Percentiles rank a stretch among this genome's conserved stretches.
These are phyloP conservation scores for Drosophila pseudotalamancana DNA, from an alignment of 2,888 invertebrate genomes.

Conservation along the genomic window DNA sequence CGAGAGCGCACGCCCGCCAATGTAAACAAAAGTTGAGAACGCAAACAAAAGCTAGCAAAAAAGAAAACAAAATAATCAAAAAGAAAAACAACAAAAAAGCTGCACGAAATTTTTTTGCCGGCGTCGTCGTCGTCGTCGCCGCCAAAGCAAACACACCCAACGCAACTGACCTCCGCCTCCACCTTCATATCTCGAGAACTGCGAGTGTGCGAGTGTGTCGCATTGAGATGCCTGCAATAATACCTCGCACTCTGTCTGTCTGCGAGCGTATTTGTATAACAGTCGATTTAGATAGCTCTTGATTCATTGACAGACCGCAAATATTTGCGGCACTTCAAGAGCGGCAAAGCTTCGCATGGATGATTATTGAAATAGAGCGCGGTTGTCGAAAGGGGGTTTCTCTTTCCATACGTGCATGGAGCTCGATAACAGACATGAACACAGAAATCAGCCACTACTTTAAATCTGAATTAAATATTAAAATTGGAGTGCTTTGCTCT, in stretches of 20 bases:
- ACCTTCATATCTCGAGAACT: conserved; percentile 29
- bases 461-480: background rate
- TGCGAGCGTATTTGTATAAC: conserved; percentile 24
- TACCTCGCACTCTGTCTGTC: conserved; percentile 18
- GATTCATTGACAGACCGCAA: conserved; percentile 6
- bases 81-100: conserved; percentile 1
- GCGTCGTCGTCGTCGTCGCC: conserved; percentile 37
- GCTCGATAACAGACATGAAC: conserved; percentile 6
- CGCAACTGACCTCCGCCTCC: conserved; percentile 51
- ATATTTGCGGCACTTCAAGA: conserved; percentile 11
- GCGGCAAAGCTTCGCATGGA: conserved; percentile 10
- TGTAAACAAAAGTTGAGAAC: conserved; percentile 45
- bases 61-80: conserved; percentile 21
- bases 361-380: background rate
- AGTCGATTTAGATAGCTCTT: conserved; percentile 37
- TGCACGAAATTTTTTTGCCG: conserved; percentile 25
- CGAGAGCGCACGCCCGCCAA: conserved; percentile 52
- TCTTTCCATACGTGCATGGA: background rate
- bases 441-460: conserved; percentile 9
- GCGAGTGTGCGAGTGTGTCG: conserved; percentile 22
- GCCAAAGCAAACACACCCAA: conserved; percentile 51
- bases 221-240: conserved; percentile 1
- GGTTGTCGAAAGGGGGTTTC: background rate
- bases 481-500: too few relatives aligned
- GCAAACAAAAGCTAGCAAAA: conserved; percentile 32